phyloP scores from a whole-genome alignment of 2,888 invertebrate species.

The Drosophila birchii region DNA sequence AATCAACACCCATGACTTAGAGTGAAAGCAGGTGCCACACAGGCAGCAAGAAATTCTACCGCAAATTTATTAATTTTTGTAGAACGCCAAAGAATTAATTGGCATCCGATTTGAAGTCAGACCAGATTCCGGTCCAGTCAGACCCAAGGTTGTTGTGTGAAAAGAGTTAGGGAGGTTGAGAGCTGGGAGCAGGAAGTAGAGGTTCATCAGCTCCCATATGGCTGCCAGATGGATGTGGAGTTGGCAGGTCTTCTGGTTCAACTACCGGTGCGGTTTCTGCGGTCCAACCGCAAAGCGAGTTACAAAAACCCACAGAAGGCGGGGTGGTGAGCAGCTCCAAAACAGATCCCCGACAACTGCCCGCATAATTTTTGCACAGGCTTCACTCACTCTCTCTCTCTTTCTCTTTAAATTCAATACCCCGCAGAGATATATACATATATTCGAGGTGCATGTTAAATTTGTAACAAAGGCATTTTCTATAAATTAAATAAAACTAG shows the following conservation, averaged over 20 bases:
- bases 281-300: slow-evolving; percentile 47
- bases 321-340: not conserved
- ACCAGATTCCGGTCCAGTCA: not conserved
- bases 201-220: not conserved
- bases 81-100: slow-evolving; percentile 29
- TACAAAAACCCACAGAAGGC: slow-evolving; percentile 21
- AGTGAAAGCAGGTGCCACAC: not conserved
- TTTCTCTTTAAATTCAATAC: slow-evolving; percentile 13
- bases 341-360: slow-evolving; percentile 32
- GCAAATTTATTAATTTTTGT: slow-evolving; percentile 29
- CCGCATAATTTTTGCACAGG: slow-evolving; percentile 38
- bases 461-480: not conserved
- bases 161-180: not conserved
- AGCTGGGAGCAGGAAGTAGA: not conserved
- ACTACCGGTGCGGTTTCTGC: slow-evolving; percentile 48
- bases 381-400: not conserved
- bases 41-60: slow-evolving; percentile 3
- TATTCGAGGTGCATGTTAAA: not conserved
- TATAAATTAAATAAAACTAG: not conserved
- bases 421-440: not conserved
- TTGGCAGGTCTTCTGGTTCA: slow-evolving; percentile 46
- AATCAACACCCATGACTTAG: not conserved
- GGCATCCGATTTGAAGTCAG: slow-evolving; percentile 34
- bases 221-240: slow-evolving; percentile 19
- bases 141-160: not conserved